Percentiles rank a stretch among this genome's conserved stretches.
phyloP scores from a whole-genome alignment of 2,888 invertebrate species.

The Plebejus melissa region DNA sequence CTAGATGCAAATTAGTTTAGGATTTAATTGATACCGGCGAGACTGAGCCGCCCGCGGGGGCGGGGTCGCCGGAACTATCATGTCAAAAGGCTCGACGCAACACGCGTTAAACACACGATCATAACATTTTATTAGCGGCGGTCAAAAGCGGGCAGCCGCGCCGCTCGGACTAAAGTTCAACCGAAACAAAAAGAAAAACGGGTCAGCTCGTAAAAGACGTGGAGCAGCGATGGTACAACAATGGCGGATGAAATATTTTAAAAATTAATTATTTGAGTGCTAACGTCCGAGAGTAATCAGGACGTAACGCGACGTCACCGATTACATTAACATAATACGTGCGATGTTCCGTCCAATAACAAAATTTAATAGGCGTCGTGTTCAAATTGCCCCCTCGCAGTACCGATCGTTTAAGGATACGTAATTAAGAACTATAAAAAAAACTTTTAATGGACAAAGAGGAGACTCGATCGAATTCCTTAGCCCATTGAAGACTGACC shows the following conservation, averaged over 20 bases:
- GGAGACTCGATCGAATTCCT: slow-evolving; percentile 77
- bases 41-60: slow-evolving; percentile 74
- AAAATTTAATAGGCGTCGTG: slow-evolving; percentile 30
- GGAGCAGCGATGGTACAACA: slow-evolving; percentile 47
- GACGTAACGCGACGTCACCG: slow-evolving; percentile 28
- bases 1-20: slow-evolving; percentile 64
- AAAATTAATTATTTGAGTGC: background rate
- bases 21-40: slow-evolving; percentile 72
- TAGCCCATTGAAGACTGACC: slow-evolving; percentile 78
- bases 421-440: slow-evolving; percentile 44
- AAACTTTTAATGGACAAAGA: slow-evolving; percentile 55
- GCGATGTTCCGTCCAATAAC: slow-evolving; percentile 12
- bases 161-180: slow-evolving; percentile 75
- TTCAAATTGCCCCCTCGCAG: slow-evolving; percentile 39
- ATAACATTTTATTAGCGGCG: slow-evolving; percentile 78
- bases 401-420: slow-evolving; percentile 43
- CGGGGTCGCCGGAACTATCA: slow-evolving; percentile 71
- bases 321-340: slow-evolving; percentile 27
- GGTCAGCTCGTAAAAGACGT: slow-evolving; percentile 73
- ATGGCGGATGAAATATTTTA: slow-evolving; percentile 12
- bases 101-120: slow-evolving; percentile 78
- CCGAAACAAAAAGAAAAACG: slow-evolving; percentile 70
- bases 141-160: slow-evolving; percentile 76
- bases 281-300: slow-evolving; percentile 26
- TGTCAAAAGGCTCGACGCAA: slow-evolving; percentile 77